Base-by-base conservation (phyloP, 2,888 invertebrate genomes). In the Pyrgus malvae region DNA sequence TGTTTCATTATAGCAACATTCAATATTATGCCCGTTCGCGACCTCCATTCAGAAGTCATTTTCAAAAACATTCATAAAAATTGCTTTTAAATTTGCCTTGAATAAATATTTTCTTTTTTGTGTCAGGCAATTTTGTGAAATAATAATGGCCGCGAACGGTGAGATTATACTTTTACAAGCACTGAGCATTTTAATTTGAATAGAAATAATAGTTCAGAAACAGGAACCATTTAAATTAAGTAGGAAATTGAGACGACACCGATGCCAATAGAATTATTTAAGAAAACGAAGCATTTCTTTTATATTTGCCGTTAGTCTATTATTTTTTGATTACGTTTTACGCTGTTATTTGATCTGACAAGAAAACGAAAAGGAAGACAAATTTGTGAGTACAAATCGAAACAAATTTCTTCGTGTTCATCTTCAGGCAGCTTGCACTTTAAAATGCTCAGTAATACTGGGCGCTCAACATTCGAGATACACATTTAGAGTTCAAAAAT, bases 1-100 rank as follows among this genome's bases (percentile, higher is more conserved):
- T 76, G 73, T 69, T 70, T 78, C 45, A 45, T 38, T 66, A 63
- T 74, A 70, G 78, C 80, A 79, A 79, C 70, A 79, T 67, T 76
- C 75, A 67, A 67, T 69, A 64, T 57, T 23, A 58, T 64, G 58
- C 56, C 72, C 73, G 73, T 75, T 67, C 74, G 76, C 76, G 70
- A 69, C 72, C 60, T 55, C 56, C 7, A 16, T 38, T 42, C 8
- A 17, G 16, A 44, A 38, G 9, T 12, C 2, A 4, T 31, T n/a
- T 6, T 14, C 7, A 6, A 7, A n/a, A 14, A n/a, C 12, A 1
- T 5, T 33, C 7, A 14, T 14, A 14, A 14, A 5, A 27, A 4
- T 33, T 12, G 7, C 14, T 33, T 37, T 16, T 14, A 21, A 12
- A 40, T 11, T 9, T 12, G 1, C n/a, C 6, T 21, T 21, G 11